Evolutionary conservation across 2,797 vertebrate genomes (phyloP).

Genomic region (Pseudopleuronectes americanus): DNA sequence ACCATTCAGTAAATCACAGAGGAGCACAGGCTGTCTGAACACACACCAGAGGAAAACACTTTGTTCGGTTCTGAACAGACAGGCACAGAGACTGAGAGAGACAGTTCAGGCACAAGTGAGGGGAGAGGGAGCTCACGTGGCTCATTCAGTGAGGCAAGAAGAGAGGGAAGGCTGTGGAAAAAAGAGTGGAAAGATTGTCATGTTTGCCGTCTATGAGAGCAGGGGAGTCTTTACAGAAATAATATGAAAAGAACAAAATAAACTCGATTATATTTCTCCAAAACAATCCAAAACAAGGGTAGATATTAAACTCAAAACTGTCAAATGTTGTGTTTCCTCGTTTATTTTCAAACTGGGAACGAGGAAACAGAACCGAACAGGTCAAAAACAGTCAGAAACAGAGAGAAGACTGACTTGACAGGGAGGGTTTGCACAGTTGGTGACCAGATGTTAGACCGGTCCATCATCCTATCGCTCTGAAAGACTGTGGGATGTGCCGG

Average conservation of each 20-base stretch:
- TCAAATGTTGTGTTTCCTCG: too few species aligned
- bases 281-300: too few species aligned
- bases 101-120: not conserved
- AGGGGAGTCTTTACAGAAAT: too few species aligned
- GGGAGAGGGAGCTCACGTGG: slow-evolving; percentile 31
- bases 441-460: slow-evolving; percentile 68
- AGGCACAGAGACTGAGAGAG: slow-evolving; percentile 8
- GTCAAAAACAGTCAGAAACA: slow-evolving; percentile 4
- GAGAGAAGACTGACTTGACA: slow-evolving; percentile 38
- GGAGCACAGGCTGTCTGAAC: slow-evolving; percentile 37
- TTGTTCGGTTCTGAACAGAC: slow-evolving; percentile 17
- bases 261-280: too few species aligned
- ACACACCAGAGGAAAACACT: slow-evolving; percentile 35
- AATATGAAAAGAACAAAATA: too few species aligned
- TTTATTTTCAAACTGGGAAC: too few species aligned
- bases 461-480: slow-evolving; percentile 26
- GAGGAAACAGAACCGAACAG: not conserved
- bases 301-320: too few species aligned
- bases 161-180: slow-evolving; percentile 35
- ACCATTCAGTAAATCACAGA: slow-evolving; percentile 24
- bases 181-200: slow-evolving; percentile 61
- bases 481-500: slow-evolving; percentile 21
- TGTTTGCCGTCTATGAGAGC: slow-evolving; percentile 45
- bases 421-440: slow-evolving; percentile 65
- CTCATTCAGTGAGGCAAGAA: slow-evolving; percentile 37